These are phyloP conservation scores for Xanthorhoe spadicearia DNA, from an alignment of 2,888 invertebrate species.

Conservation along the genomic window DNA sequence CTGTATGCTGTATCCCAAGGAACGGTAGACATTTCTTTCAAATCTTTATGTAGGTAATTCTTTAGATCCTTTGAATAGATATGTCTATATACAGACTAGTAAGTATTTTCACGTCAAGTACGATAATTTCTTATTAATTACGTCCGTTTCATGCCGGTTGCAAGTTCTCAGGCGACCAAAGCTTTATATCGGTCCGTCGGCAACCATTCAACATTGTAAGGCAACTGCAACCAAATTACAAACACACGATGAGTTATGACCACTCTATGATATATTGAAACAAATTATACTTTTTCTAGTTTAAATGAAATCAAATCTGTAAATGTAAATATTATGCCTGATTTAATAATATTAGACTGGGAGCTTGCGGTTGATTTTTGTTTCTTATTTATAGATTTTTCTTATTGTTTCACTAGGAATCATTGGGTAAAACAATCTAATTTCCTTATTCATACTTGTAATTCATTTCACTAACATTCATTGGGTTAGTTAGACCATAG, in stretches of 20 bases:
- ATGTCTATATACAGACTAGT: too few species aligned
- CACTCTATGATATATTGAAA: constrained; percentile 72
- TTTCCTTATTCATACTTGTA: background rate
- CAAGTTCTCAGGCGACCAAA: constrained; percentile 37
- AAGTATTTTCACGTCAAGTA: too few species aligned
- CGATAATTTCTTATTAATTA: too few species aligned
- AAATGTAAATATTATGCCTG: constrained; percentile 74
- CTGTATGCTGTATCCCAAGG: too few species aligned
- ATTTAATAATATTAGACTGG: constrained; percentile 64
- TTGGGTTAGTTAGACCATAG: too few species aligned
- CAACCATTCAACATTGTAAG: constrained; percentile 65
- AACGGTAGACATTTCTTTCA: too few species aligned
- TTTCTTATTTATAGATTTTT: background rate
- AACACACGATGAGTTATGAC: constrained; percentile 66
- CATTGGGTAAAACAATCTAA: background rate
- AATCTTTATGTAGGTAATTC: too few species aligned
- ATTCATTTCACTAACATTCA: too few species aligned
- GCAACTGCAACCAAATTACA: constrained; percentile 48
- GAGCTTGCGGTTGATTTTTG: constrained; percentile 7
- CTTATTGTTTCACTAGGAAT: background rate
- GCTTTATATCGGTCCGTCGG: constrained; percentile 40
- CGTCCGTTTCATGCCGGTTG: constrained; percentile 17
- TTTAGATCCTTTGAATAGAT: too few species aligned
- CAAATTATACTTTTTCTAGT: constrained; percentile 70
- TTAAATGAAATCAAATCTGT: constrained; percentile 62